A percentile compares a stretch with the other conserved stretches of the same genome.
These are phyloP conservation scores for Bibio marci DNA, from an alignment of 2,888 invertebrate species.

Conservation along the genomic window DNA sequence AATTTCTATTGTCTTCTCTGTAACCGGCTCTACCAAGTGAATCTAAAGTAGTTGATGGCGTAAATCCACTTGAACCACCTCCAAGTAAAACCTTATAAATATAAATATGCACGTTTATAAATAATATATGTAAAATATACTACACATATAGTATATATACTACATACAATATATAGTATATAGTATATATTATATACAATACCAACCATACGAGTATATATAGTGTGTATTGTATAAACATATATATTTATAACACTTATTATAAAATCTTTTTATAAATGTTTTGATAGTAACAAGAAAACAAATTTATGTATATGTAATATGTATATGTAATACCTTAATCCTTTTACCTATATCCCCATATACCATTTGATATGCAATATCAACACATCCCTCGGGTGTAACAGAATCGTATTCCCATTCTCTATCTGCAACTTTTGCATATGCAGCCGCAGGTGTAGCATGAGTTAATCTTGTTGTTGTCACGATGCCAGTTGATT, in stretches of 20 bases:
- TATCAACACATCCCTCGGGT: constrained; percentile 39
- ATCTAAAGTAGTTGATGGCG: constrained; percentile 26
- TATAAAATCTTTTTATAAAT: too few relatives aligned
- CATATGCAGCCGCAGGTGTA: constrained; percentile 49
- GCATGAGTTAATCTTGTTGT: constrained; percentile 57
- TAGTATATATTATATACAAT: too few relatives aligned
- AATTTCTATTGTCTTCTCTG: constrained; percentile 4
- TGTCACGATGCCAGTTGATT: constrained; percentile 39
- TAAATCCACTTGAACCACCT: constrained; percentile 29
- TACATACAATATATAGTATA: too few relatives aligned
- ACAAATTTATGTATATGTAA: too few relatives aligned
- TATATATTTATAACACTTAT: too few relatives aligned
- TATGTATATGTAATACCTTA: constrained; percentile 35
- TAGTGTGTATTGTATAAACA: too few relatives aligned
- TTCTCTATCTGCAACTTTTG: constrained; percentile 42
- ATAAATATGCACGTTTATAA: too few relatives aligned
- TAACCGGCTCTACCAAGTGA: constrained; percentile 23
- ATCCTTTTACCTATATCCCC: constrained; percentile 42
- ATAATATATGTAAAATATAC: too few relatives aligned
- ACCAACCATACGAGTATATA: too few relatives aligned
- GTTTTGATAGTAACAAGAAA: too few relatives aligned
- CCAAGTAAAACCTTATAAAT: constrained; percentile 29
- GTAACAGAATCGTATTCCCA: constrained; percentile 43
- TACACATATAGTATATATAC: too few relatives aligned
- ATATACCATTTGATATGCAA: constrained; percentile 44